Percentiles rank a stretch among this genome's conserved stretches.
Evolutionary conservation across 2,888 invertebrate species (phyloP).

Genomic region (Caenorhabditis sp.): DNA sequence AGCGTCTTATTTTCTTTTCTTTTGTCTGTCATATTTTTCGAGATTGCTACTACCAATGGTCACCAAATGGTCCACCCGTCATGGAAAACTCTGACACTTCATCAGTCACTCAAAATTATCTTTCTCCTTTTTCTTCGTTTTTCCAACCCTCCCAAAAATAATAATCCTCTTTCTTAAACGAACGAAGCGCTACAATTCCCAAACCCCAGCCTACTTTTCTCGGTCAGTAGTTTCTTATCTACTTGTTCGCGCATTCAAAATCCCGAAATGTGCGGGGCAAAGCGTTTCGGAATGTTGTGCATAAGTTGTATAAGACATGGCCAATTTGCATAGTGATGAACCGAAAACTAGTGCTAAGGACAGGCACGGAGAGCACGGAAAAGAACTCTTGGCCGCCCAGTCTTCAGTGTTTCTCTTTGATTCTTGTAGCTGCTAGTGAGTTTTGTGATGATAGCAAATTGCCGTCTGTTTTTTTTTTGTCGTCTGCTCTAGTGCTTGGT

Average conservation of each 20-base stretch:
- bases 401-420: constrained; percentile 34
- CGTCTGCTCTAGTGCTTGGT: constrained; percentile 31
- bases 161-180: constrained; percentile 45
- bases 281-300: constrained; percentile 50
- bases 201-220: constrained; percentile 24
- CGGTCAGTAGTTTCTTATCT: constrained; percentile 34
- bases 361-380: constrained; percentile 10
- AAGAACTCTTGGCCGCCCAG: constrained; percentile 36
- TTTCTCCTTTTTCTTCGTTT: constrained; percentile 31
- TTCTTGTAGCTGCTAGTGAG: constrained; percentile 6
- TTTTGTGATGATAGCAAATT: background rate
- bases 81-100: constrained; percentile 11
- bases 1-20: no score
- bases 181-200: constrained; percentile 1
- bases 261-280: constrained; percentile 24
- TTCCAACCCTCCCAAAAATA: constrained; percentile 16
- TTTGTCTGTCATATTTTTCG: background rate
- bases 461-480: constrained; percentile 2
- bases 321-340: constrained; percentile 63
- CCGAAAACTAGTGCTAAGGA: constrained; percentile 47
- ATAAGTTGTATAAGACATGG: constrained; percentile 55
- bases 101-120: constrained; percentile 44
- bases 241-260: constrained; percentile 54
- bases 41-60: no score
- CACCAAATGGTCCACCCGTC: background rate